Evolutionary conservation across 1,140 invertebrate species (phyloP).

Genomic region (Drosophila fuyamai): DNA sequence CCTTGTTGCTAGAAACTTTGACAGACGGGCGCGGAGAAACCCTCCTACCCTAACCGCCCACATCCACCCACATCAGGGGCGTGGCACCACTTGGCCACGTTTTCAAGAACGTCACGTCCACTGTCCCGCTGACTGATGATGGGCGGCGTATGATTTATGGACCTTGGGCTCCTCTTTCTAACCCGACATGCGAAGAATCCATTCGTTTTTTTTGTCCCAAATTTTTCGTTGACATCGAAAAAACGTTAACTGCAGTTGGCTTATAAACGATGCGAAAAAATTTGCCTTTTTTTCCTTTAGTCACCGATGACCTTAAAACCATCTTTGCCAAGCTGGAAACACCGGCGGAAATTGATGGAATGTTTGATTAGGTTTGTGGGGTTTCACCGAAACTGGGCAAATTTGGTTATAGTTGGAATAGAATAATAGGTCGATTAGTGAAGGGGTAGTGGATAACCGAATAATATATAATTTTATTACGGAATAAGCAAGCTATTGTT

Average conservation of each 20-base stretch:
- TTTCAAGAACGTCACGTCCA: conserved; percentile 16
- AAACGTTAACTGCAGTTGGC: conserved; percentile 36
- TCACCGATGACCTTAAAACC: not conserved
- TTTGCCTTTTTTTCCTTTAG: not conserved
- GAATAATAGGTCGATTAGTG: not conserved
- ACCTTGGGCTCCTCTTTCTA: conserved; percentile 5
- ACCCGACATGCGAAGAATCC: conserved; percentile 27
- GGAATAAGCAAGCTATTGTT: no score
- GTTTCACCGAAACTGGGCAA: not conserved
- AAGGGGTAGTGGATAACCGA: not conserved
- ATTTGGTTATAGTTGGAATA: not conserved
- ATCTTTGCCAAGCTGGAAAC: not conserved
- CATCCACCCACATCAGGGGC: conserved; percentile 8
- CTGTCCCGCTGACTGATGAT: conserved; percentile 70
- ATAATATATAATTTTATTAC: not conserved
- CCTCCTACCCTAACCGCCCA: not conserved
- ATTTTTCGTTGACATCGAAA: conserved; percentile 27
- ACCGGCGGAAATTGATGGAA: conserved; percentile 8
- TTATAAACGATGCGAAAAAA: conserved; percentile 27
- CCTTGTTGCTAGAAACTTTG: conserved; percentile 39
- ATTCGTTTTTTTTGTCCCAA: conserved; percentile 11
- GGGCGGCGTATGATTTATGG: conserved; percentile 67
- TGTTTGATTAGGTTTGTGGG: conserved; percentile 8
- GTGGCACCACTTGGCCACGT: conserved; percentile 21
- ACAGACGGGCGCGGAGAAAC: conserved; percentile 31